Base-by-base conservation (phyloP, 2,888 invertebrate species). In the Caenorhabditis sinica region DNA sequence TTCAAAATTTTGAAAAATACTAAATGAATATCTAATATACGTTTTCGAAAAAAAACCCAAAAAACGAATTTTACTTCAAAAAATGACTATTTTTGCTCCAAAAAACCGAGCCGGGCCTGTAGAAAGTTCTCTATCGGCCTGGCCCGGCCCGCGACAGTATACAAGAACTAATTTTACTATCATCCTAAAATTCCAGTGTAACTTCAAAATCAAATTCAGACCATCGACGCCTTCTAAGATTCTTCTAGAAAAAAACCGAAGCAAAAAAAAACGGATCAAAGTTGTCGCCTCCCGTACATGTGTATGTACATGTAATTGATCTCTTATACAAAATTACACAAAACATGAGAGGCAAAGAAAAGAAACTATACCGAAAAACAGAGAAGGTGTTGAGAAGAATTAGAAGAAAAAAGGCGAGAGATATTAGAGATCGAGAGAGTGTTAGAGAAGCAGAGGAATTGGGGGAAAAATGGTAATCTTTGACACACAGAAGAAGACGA, bases 401-500 rank as follows among this genome's bases (percentile, higher is more conserved):
- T 3, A 45, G 45, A 45, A 20, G 49, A 49, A 5, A 20, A 15
- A 49, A 11, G 11, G 11, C 6, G 11, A 36, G 36, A 36, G 11
- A 11, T 5, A 8, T 5, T n/a, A 5, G 49, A 20, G 49, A 49
- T 49, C 17, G n/a, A 8, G 20, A 49, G 49, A 49, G 49, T 40
- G 40, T 6, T 13, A 40, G 49, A 20, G 49, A 60, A 60, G 30
- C 28, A 60, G 30, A 60, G 4, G 20, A 43, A 23, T 36, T 15
- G 25, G 30, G 17, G 25, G 13, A 28, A 30, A 56, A 69, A 69
- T 56, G 69, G 69, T 69, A 69, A 69, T 69, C 69, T 69, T 69
- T 69, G 69, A 56, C 69, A 56, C 69, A 43, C 69, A 56, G 69
- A 51, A 53, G 25, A 40, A 68, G 20, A 53, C 53, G 68, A 56